Evolutionary conservation across 2,113 vertebrate genomes (phyloP).

Genomic region (Pseudorectes ferrugineus): DNA sequence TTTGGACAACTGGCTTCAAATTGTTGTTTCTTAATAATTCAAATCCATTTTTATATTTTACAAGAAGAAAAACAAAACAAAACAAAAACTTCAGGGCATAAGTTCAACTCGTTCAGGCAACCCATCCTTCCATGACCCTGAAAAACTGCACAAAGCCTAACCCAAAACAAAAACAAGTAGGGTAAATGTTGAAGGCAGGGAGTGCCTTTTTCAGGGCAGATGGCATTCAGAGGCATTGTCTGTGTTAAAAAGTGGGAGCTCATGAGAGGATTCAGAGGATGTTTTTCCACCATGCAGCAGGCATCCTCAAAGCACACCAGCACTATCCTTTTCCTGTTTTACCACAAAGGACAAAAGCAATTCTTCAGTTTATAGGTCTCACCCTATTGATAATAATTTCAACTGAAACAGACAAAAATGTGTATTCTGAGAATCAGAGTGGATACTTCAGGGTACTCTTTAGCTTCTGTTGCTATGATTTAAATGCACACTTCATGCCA

Average conservation of each 20-base stretch:
- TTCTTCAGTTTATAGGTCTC: not conserved
- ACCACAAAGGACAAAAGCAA: not conserved
- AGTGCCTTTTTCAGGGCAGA: not conserved
- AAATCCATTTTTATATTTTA: not conserved
- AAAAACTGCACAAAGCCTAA: not conserved
- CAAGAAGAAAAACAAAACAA: not conserved
- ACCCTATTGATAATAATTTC: not conserved
- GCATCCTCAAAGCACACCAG: not conserved
- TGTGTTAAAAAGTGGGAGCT: not conserved
- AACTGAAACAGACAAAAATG: not conserved
- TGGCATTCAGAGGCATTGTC: not conserved
- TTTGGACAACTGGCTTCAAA: not conserved
- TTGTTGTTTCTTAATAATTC: not conserved
- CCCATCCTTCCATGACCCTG: not conserved
- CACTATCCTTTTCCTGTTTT: not conserved
- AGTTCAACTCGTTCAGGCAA: not conserved
- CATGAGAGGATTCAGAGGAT: not conserved
- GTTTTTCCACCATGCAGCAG: not conserved
- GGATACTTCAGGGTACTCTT: not conserved
- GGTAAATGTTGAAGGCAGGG: not conserved
- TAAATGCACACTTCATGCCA: not conserved
- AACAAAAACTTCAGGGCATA: not conserved
- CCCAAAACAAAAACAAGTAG: not conserved
- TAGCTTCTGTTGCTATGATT: not conserved
- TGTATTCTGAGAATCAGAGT: not conserved